These are phyloP conservation scores for Sebastes oblongus DNA, from an alignment of 2,797 vertebrate genomes.

Conservation along the genomic window DNA sequence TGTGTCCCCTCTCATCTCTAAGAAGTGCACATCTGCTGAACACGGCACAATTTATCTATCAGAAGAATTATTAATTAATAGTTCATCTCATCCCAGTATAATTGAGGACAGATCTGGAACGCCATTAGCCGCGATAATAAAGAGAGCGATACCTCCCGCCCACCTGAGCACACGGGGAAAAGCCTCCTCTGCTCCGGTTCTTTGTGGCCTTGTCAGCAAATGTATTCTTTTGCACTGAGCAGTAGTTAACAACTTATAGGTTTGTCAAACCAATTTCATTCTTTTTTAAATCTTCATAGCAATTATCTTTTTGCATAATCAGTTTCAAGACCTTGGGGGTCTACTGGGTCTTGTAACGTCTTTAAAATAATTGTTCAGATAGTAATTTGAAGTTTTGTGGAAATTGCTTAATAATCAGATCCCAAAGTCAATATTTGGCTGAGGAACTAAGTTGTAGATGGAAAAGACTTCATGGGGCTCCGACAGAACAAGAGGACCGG, in stretches of 20 bases:
- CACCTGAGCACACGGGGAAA: constrained; percentile 79
- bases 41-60: constrained; percentile 80
- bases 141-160: constrained; percentile 77
- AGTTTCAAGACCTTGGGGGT: constrained; percentile 83
- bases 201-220: constrained; percentile 85
- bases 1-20: constrained; percentile 57
- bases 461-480: constrained; percentile 74
- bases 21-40: constrained; percentile 80
- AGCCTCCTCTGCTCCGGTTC: constrained; percentile 59
- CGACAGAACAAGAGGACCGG: constrained; percentile 40
- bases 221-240: constrained; percentile 83
- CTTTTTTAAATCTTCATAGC: constrained; percentile 86
- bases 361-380: constrained; percentile 86
- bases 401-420: constrained; percentile 88
- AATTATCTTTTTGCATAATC: constrained; percentile 87
- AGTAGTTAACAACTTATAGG: constrained; percentile 85
- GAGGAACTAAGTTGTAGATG: constrained; percentile 78
- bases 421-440: constrained; percentile 83
- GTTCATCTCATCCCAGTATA: constrained; percentile 79
- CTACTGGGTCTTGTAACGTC: constrained; percentile 80
- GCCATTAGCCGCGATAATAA: constrained; percentile 85
- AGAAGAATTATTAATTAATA: constrained; percentile 86
- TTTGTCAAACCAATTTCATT: constrained; percentile 86
- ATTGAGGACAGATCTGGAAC: constrained; percentile 85
- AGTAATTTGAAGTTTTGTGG: constrained; percentile 84